phyloP scores from a whole-genome alignment of 2,888 invertebrate species.

The Stenodema calcarata region DNA sequence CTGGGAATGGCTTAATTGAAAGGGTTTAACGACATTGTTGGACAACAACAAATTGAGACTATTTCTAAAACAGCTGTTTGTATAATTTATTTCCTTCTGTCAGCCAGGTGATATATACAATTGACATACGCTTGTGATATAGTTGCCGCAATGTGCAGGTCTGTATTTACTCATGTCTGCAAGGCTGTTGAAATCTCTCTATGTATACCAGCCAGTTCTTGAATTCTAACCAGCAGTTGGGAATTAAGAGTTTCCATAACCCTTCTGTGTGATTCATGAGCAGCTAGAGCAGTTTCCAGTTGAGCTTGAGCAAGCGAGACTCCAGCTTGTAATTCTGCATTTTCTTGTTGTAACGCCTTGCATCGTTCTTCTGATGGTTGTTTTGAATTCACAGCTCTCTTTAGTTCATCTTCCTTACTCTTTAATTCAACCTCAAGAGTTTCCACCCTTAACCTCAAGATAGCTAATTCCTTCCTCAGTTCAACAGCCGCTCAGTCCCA shows the following conservation, averaged over 20 bases:
- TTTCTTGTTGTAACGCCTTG: slow-evolving; percentile 68
- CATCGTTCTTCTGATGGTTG: slow-evolving; percentile 60
- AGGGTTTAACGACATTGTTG: neutral
- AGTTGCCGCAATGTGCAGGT: slow-evolving; percentile 53
- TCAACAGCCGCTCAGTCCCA: slow-evolving; percentile 76
- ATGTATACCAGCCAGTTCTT: slow-evolving; percentile 81
- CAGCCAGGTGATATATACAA: slow-evolving; percentile 54
- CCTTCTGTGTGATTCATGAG: slow-evolving; percentile 82
- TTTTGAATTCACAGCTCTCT: slow-evolving; percentile 65
- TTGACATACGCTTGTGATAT: slow-evolving; percentile 55
- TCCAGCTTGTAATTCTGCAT: slow-evolving; percentile 71
- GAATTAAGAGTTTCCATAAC: slow-evolving; percentile 82
- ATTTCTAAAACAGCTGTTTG: neutral
- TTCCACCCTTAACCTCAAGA: slow-evolving; percentile 80
- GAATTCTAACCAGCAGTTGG: slow-evolving; percentile 80
- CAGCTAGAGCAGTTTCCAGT: slow-evolving; percentile 77
- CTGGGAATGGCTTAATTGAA: neutral
- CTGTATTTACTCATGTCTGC: slow-evolving; percentile 57
- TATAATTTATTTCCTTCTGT: slow-evolving; percentile 45
- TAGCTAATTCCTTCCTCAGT: slow-evolving; percentile 74
- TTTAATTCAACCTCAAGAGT: slow-evolving; percentile 82
- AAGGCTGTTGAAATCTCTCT: slow-evolving; percentile 66
- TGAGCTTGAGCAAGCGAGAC: slow-evolving; percentile 80
- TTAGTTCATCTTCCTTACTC: slow-evolving; percentile 83
- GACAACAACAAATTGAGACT: neutral